Evolutionary conservation across 2,888 invertebrate genomes (phyloP).

Genomic region (Drosophila kokeensis): DNA sequence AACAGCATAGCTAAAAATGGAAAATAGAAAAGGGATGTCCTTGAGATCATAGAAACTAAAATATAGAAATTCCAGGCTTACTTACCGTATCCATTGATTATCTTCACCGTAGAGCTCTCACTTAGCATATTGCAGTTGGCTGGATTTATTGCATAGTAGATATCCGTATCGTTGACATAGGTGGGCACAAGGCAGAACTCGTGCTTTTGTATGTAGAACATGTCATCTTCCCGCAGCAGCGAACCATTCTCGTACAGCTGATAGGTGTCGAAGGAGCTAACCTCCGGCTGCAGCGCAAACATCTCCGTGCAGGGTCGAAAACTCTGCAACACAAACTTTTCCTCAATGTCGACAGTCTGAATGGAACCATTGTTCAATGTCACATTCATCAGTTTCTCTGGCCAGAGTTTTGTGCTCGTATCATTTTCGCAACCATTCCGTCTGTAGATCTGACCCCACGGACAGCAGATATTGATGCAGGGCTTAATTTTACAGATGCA

Average conservation of each 20-base stretch:
- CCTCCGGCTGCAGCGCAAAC: constrained; percentile 68
- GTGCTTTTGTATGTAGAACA: constrained; percentile 62
- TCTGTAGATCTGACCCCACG: constrained; percentile 58
- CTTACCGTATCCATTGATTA: constrained; percentile 82
- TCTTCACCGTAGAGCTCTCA: constrained; percentile 68
- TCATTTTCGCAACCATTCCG: constrained; percentile 42
- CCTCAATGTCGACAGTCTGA: constrained; percentile 56
- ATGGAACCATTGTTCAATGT: constrained; percentile 61
- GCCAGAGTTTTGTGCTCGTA: constrained; percentile 62
- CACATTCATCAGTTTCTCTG: constrained; percentile 71
- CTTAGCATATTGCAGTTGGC: constrained; percentile 76
- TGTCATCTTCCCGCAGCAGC: constrained; percentile 72
- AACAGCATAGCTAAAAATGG: constrained; percentile 88
- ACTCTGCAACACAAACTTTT: constrained; percentile 70
- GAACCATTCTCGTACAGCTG: constrained; percentile 80
- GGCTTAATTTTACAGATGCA: constrained; percentile 83
- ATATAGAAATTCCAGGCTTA: background rate
- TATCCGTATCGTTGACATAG: constrained; percentile 60
- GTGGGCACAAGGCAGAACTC: constrained; percentile 80
- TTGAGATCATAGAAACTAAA: background rate
- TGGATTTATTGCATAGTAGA: constrained; percentile 74
- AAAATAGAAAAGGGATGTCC: rapidly evolving
- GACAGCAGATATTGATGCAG: constrained; percentile 84
- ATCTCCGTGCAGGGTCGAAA: constrained; percentile 69
- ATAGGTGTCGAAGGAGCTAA: constrained; percentile 63